Conservation (phyloP, 2,113 vertebrate genomes). For the Eleginops maclovinus region DNA sequence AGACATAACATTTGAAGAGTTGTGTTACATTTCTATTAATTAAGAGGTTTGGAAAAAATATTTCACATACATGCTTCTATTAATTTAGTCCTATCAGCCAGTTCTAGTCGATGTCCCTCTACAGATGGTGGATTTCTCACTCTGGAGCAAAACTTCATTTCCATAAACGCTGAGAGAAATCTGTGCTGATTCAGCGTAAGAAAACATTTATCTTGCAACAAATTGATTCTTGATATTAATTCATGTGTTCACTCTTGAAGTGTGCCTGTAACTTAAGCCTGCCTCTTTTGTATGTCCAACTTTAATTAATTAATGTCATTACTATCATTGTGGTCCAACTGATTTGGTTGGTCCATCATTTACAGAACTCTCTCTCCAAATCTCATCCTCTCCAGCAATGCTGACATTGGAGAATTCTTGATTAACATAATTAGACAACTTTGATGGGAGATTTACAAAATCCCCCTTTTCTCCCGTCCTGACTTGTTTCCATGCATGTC, state of each 20-base stretch:
- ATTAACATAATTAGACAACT: conserved; percentile 88
- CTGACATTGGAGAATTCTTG: conserved; percentile 85
- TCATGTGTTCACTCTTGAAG: conserved; percentile 66
- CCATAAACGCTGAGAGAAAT: conserved; percentile 26
- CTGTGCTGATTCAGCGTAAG: conserved; percentile 47
- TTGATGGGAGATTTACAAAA: conserved; percentile 85
- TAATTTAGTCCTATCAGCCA: conserved; percentile 18
- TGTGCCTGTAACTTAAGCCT: conserved; percentile 62
- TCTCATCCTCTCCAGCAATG: conserved; percentile 77
- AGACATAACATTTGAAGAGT: conserved; percentile 8
- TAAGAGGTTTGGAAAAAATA: not conserved
- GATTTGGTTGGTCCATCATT: conserved; percentile 75
- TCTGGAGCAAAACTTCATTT: conserved; percentile 30
- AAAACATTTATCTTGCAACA: conserved; percentile 71
- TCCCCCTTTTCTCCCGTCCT: conserved; percentile 72
- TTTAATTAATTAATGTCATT: conserved; percentile 75
- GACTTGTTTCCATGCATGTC: conserved; percentile 78
- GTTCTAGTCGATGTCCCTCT: conserved; percentile 30
- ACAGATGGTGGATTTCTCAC: conserved; percentile 39
- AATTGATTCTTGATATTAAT: conserved; percentile 74
- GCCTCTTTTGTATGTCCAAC: conserved; percentile 70
- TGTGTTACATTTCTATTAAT: conserved; percentile 10
- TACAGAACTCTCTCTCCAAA: conserved; percentile 73
- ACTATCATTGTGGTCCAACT: conserved; percentile 58
- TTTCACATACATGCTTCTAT: conserved; percentile 6